A percentile compares a stretch with the other conserved stretches of the same genome.
Conservation (phyloP, 2,797 vertebrate genomes). For the Falco cherrug region DNA sequence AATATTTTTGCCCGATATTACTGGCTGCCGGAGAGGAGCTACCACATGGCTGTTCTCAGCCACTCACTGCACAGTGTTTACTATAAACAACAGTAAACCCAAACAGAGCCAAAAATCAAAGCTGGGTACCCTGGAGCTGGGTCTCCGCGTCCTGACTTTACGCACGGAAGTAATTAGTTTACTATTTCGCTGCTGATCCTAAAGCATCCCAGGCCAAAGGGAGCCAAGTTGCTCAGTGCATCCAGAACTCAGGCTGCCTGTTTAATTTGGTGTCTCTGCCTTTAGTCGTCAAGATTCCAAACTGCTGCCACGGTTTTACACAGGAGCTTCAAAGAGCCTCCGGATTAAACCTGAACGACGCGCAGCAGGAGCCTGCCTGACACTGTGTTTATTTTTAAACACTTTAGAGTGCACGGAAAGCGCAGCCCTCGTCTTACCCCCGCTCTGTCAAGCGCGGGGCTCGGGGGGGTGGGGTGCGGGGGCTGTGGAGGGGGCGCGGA, state of each 20-base stretch:
- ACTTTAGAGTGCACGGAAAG: neutral
- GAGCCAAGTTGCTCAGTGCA: neutral
- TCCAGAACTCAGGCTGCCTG: neutral
- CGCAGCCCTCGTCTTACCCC: neutral
- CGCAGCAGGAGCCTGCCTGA: neutral
- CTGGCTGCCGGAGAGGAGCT: slow-evolving; percentile 28
- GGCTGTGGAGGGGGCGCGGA: neutral
- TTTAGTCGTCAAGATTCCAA: neutral
- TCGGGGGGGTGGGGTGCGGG: neutral
- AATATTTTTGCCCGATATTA: slow-evolving; percentile 1
- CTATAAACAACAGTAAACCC: slow-evolving; percentile 63
- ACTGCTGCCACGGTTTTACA: neutral
- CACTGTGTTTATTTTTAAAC: slow-evolving; percentile 11
- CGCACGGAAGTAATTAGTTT: neutral
- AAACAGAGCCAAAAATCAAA: slow-evolving; percentile 10
- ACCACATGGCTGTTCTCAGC: slow-evolving; percentile 59
- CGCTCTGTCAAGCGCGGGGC: accelerated
- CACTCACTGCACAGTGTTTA: slow-evolving; percentile 29
- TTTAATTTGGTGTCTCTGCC: neutral
- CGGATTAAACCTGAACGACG: neutral
- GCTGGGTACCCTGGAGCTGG: neutral
- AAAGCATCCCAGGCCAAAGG: neutral
- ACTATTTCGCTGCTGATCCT: neutral
- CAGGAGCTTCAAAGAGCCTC: neutral
- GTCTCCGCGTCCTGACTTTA: neutral